Evolutionary conservation across 2,113 vertebrate species (phyloP).

Genomic region (Puffinus mauretanicus): DNA sequence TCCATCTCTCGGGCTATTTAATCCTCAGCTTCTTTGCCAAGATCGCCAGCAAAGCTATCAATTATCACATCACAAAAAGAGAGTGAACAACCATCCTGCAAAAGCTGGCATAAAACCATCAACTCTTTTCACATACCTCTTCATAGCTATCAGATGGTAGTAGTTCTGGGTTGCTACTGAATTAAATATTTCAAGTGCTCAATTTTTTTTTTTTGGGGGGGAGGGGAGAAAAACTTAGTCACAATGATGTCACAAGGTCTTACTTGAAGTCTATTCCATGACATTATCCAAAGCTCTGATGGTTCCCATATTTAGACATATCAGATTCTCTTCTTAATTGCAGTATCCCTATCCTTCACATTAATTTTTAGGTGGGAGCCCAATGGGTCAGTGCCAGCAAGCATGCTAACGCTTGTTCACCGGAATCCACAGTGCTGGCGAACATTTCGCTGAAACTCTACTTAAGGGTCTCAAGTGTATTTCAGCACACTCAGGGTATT

Average conservation of each 20-base stretch:
- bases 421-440: constrained; percentile 34
- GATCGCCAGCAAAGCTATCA: constrained; percentile 52
- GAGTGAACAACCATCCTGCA: constrained; percentile 45
- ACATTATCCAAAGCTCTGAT: background rate
- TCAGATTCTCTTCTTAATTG: background rate
- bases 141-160: constrained; percentile 47
- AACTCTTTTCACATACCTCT: constrained; percentile 44
- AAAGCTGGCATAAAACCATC: constrained; percentile 41
- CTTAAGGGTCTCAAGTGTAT: constrained; percentile 70
- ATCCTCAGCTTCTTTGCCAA: constrained; percentile 52
- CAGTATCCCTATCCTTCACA: background rate
- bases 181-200: constrained; percentile 8
- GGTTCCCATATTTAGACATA: background rate
- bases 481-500: constrained; percentile 77
- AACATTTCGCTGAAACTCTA: constrained; percentile 36
- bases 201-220: background rate
- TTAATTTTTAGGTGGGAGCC: constrained; percentile 24
- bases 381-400: constrained; percentile 41
- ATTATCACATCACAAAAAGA: constrained; percentile 64
- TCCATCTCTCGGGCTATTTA: constrained; percentile 43
- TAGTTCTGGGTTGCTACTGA: constrained; percentile 37
- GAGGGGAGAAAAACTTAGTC: background rate
- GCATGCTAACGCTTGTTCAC: constrained; percentile 29
- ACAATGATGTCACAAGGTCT: constrained; percentile 25
- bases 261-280: background rate